Conservation (phyloP, 1,140 invertebrate genomes). For the Plectrocnemia conspersa region DNA sequence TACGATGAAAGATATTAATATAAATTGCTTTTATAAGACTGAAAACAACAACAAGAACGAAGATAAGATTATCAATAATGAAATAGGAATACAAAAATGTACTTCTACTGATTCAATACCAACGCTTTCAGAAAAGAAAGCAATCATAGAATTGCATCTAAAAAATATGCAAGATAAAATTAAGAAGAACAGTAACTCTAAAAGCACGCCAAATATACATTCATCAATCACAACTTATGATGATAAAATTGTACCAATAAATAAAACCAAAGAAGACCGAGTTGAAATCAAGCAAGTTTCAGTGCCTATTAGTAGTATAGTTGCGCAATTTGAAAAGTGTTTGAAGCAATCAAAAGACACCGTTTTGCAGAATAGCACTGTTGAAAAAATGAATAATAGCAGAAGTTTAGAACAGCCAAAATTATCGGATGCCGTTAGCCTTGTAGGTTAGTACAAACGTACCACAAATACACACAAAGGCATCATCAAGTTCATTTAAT, state of each 20-base stretch:
- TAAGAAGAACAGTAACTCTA: conserved; percentile 1
- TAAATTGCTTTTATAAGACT: neutral
- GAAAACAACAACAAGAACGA: neutral
- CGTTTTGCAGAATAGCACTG: neutral
- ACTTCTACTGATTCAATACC: conserved; percentile 26
- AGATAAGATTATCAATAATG: neutral
- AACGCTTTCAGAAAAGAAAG: conserved; percentile 28
- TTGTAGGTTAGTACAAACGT: conserved; percentile 2
- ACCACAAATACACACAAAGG: too few species aligned
- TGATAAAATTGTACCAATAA: too few species aligned
- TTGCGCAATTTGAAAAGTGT: conserved; percentile 30
- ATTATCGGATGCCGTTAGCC: conserved; percentile 13
- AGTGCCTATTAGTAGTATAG: conserved; percentile 25
- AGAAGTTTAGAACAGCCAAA: neutral
- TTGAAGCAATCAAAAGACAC: too few species aligned
- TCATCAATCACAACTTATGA: too few species aligned
- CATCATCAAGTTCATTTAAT: too few species aligned
- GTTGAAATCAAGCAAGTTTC: conserved; percentile 13
- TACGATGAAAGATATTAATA: conserved; percentile 7
- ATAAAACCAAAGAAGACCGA: conserved; percentile 18
- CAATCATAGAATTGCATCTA: conserved; percentile 30
- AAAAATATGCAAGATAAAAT: conserved; percentile 17
- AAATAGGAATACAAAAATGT: neutral
- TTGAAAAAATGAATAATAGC: neutral
- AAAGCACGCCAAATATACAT: too few species aligned